Conservation (phyloP, 2,797 vertebrate genomes). For the Gymnodraco acuticeps region DNA sequence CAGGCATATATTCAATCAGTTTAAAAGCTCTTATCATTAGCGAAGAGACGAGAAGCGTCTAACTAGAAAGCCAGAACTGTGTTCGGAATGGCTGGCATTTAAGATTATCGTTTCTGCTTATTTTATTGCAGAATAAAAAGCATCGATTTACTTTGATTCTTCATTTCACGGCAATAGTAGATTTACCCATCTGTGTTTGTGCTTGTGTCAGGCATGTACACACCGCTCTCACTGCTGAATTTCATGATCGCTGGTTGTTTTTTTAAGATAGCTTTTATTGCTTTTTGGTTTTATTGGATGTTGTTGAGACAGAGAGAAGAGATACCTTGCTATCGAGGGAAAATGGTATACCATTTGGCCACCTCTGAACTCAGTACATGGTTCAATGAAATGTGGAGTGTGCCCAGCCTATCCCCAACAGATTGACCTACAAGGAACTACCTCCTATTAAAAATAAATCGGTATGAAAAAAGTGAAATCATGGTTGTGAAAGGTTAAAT, state of each 20-base stretch:
- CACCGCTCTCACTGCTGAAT: slow-evolving; percentile 9
- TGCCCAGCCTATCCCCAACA: background rate
- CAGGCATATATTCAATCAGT: slow-evolving; percentile 15
- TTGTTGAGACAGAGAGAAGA: background rate
- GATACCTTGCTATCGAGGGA: background rate
- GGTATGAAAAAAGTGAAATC: slow-evolving; percentile 11
- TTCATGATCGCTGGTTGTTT: slow-evolving; percentile 3
- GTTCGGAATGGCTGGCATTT: slow-evolving; percentile 18
- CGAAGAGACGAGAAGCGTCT: slow-evolving; percentile 13
- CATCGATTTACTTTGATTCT: slow-evolving; percentile 28
- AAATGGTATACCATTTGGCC: slow-evolving; percentile 15
- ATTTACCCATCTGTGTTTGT: slow-evolving; percentile 25
- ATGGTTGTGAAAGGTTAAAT: background rate
- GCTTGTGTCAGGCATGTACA: slow-evolving; percentile 14
- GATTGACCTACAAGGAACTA: slow-evolving; percentile 5
- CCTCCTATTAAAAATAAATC: slow-evolving; percentile 2
- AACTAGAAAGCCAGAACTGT: background rate
- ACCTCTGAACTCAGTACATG: slow-evolving; percentile 13
- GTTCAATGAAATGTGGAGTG: slow-evolving; percentile 2
- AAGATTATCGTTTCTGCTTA: slow-evolving; percentile 11
- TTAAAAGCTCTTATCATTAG: slow-evolving; percentile 20
- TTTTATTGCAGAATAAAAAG: slow-evolving; percentile 35
- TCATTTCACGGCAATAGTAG: slow-evolving; percentile 14
- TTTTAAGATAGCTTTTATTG: slow-evolving; percentile 15
- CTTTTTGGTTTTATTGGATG: slow-evolving; percentile 10